Base-by-base conservation (phyloP, 92 coral and sea anemone genomes). In the Muricea muricata region DNA sequence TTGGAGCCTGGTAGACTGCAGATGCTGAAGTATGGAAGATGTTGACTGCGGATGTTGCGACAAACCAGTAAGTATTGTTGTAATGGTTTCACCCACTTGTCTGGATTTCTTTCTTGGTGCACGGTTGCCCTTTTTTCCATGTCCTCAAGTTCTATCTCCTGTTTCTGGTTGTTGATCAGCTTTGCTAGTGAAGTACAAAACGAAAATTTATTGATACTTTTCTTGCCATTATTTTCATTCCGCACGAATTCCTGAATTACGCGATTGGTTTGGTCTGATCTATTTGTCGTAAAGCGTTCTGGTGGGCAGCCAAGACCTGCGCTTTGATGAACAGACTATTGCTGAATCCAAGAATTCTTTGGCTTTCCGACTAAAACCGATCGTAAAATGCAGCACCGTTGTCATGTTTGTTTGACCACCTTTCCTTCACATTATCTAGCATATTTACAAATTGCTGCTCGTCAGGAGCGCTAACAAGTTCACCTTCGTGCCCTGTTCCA, bases 131-230 rank as follows among this genome's bases (percentile, higher is more conserved):
- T 47, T 47, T 6, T 48, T 3, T 5, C 86, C 89, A 42, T 85
- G 52, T 50, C 80, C 89, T 41, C 86, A 13, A 86, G 35, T 72
- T 86, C 90, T 45, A 86, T 39, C 8, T 86, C 90, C 52, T 80
- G 81, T 34, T 87, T 80, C 31, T 78, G 89, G 25, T 47, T 71
- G 25, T 87, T 71, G 17, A 87, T 80, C 8, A 83, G 78, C 46
- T 83, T 75, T 6, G 56, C 56, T 1, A 47, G 7, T 47, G 56
- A n/a, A n/a, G n/a, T n/a, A n/a, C n/a, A n/a, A n/a, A n/a, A n/a
- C n/a, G n/a, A n/a, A n/a, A n/a, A n/a, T 47, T 47, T 20, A 47
- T 47, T 20, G 56, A 47, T 20, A 20, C 17, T 47, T 47, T 47
- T 47, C 56, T 47, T 47, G 56, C 56, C 56, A 20, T 47, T 47